Conservation (phyloP, 2,113 vertebrate genomes). For the Bujurquina vittata region DNA sequence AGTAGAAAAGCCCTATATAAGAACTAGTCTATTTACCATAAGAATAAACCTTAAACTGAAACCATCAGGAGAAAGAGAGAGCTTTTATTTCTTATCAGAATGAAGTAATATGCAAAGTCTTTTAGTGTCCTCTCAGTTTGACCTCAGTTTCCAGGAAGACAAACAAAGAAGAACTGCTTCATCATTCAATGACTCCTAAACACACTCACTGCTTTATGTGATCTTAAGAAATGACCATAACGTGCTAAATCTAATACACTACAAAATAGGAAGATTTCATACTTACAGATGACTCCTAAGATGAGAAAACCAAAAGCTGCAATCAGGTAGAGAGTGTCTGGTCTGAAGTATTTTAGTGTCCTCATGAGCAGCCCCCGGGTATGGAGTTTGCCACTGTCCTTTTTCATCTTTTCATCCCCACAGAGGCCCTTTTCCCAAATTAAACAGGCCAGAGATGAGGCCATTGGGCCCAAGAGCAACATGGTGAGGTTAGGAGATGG, state of each 20-base stretch:
- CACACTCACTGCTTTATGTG: too few relatives aligned
- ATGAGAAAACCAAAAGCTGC: constrained; percentile 79
- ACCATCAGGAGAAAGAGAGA: background rate
- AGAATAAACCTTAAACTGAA: background rate
- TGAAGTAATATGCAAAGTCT: background rate
- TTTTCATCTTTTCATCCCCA: background rate
- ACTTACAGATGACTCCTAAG: constrained; percentile 82
- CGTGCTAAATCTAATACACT: background rate
- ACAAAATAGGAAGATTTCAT: background rate
- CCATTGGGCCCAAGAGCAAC: constrained; percentile 19
- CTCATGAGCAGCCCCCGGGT: constrained; percentile 57
- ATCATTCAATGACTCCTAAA: background rate
- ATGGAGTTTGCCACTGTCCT: constrained; percentile 8
- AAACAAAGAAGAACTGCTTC: background rate
- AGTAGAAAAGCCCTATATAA: too few relatives aligned
- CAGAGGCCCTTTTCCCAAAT: constrained; percentile 71
- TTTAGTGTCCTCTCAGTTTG: background rate
- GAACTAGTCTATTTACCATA: too few relatives aligned
- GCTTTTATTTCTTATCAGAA: background rate
- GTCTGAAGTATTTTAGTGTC: constrained; percentile 70
- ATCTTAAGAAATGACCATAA: too few relatives aligned
- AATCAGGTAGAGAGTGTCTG: constrained; percentile 65
- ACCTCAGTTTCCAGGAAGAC: background rate
- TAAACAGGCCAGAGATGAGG: constrained; percentile 58
- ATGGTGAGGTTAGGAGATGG: constrained; percentile 37